Conservation (phyloP, 2,888 invertebrate genomes). For the Hydraecia micacea region DNA sequence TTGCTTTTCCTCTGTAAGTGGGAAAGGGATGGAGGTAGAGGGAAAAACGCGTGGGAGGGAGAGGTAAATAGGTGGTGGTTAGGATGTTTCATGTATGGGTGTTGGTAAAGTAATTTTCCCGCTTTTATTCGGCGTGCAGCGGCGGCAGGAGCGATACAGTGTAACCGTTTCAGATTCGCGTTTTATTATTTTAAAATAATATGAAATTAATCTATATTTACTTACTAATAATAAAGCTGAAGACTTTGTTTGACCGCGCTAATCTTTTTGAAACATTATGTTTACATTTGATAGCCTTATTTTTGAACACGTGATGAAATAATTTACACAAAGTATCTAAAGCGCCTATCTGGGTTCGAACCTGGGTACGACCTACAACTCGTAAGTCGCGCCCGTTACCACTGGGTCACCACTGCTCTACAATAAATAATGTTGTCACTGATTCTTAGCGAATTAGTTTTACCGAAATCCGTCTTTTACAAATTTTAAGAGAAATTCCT, state of each 20-base stretch:
- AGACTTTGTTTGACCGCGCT: no score
- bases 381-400: no score
- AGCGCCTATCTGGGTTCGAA: no score
- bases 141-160: slow-evolving; percentile 75
- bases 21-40: slow-evolving; percentile 71
- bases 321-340: no score
- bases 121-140: slow-evolving; percentile 86
- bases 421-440: not conserved
- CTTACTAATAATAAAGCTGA: no score
- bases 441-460: not conserved
- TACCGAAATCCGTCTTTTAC: not conserved
- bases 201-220: no score
- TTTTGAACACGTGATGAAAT: no score
- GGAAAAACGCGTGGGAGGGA: slow-evolving; percentile 67
- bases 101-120: slow-evolving; percentile 87
- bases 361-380: no score
- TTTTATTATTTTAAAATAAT: slow-evolving; percentile 24
- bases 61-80: slow-evolving; percentile 77
- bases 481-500: not conserved
- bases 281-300: no score
- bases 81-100: slow-evolving; percentile 73
- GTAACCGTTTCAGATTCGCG: slow-evolving; percentile 70
- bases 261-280: no score
- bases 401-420: no score
- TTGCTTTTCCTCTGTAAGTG: slow-evolving; percentile 73